Conservation (phyloP, 2,113 vertebrate species). For the Odontophorus gujanensis region DNA sequence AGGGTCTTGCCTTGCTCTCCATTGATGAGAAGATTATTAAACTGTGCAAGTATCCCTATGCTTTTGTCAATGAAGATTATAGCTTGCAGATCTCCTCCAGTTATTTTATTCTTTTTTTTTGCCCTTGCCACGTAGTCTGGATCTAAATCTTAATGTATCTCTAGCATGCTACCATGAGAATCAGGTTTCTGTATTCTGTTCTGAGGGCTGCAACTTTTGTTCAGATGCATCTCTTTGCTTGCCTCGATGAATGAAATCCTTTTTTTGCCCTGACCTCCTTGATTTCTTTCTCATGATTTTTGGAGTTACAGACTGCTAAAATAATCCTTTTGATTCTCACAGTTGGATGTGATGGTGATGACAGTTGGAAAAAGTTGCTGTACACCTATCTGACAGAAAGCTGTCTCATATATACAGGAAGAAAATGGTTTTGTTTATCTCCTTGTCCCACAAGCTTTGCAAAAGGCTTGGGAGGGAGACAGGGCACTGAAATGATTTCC, state of each 20-base stretch:
- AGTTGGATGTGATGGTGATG: neutral
- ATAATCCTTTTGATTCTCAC: neutral
- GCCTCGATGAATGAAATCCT: conserved; percentile 9
- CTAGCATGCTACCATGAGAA: neutral
- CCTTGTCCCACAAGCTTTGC: neutral
- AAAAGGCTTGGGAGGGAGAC: neutral
- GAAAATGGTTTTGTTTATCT: neutral
- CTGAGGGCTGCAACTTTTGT: neutral
- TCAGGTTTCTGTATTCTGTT: neutral
- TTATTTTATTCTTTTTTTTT: neutral
- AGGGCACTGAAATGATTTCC: neutral
- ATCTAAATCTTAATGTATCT: conserved; percentile 21
- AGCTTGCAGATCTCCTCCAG: neutral
- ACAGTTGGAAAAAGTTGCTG: neutral
- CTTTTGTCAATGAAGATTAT: conserved; percentile 10
- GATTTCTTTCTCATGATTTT: neutral
- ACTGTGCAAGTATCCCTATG: neutral
- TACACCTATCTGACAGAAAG: neutral
- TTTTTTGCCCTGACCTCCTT: neutral
- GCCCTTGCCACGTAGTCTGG: neutral
- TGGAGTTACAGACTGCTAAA: neutral
- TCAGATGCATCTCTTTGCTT: neutral
- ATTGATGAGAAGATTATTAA: neutral
- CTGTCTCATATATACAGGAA: neutral
- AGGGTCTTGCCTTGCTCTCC: neutral